Percentiles rank a stretch among this genome's conserved stretches.
These are phyloP conservation scores for Laothoe populi DNA, from an alignment of 2,888 invertebrate genomes.

Conservation along the genomic window DNA sequence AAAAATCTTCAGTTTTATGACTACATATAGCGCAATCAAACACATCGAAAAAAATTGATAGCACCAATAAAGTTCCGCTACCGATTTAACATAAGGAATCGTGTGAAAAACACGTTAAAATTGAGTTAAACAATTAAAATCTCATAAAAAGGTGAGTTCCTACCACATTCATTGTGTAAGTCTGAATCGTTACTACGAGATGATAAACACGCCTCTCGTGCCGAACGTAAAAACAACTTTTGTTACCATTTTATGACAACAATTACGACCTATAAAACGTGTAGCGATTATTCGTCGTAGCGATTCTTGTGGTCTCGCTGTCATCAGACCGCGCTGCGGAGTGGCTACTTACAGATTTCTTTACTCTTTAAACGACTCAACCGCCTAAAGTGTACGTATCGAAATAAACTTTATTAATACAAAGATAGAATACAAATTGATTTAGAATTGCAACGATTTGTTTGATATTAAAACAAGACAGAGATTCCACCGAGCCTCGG, in stretches of 20 bases:
- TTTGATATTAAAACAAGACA: constrained; percentile 38
- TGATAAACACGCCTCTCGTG: constrained; percentile 80
- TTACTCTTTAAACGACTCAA: constrained; percentile 48
- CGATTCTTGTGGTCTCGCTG: constrained; percentile 79
- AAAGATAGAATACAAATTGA: constrained; percentile 45
- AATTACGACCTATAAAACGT: constrained; percentile 84
- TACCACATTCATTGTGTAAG: constrained; percentile 72
- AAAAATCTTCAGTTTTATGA: constrained; percentile 15
- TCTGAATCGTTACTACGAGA: constrained; percentile 70
- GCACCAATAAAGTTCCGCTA: constrained; percentile 47
- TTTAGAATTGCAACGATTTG: constrained; percentile 34
- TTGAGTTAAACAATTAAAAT: constrained; percentile 72
- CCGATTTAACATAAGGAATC: constrained; percentile 53
- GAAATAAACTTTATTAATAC: constrained; percentile 56
- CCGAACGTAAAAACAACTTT: constrained; percentile 82
- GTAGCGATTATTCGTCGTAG: constrained; percentile 80
- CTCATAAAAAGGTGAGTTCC: constrained; percentile 71
- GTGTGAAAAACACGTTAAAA: constrained; percentile 55
- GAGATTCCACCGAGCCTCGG: constrained; percentile 48
- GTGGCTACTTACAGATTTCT: constrained; percentile 50
- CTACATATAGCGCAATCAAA: constrained; percentile 23
- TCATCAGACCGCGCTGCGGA: constrained; percentile 67
- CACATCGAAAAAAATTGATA: constrained; percentile 34
- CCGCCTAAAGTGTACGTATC: constrained; percentile 39
- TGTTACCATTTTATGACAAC: constrained; percentile 84